Conservation (phyloP, 2,113 vertebrate species). For the Macrotus californicus region DNA sequence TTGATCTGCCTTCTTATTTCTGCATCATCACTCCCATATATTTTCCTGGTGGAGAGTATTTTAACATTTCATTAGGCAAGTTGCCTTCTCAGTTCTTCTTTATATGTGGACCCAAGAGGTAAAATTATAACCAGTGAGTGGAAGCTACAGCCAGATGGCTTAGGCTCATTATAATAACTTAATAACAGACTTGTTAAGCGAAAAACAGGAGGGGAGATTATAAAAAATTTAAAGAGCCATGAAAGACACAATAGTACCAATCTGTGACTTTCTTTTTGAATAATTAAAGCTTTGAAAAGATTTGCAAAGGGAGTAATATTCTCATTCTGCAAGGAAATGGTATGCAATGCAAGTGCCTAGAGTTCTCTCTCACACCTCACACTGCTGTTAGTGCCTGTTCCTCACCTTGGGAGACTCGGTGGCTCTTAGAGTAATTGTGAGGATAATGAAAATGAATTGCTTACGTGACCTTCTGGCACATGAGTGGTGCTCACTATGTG, state of each 20-base stretch:
- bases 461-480: neutral
- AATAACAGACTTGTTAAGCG: neutral
- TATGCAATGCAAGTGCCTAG: neutral
- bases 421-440: neutral
- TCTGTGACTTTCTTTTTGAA: neutral
- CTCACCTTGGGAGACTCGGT: neutral
- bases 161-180: neutral
- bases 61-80: neutral
- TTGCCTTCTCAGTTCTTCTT: neutral
- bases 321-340: neutral
- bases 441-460: constrained; percentile 3
- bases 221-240: neutral
- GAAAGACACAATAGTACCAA: neutral
- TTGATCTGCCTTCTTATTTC: neutral
- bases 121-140: neutral
- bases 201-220: neutral
- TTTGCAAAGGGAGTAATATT: neutral
- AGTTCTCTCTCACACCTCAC: neutral
- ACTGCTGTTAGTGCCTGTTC: neutral
- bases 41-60: neutral
- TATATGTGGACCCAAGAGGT: neutral
- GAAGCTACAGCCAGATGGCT: neutral
- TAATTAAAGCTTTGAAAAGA: neutral
- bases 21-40: neutral
- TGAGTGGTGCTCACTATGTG: neutral